Evolutionary conservation across 1,140 invertebrate species (phyloP).

Genomic region (Lerema accius): DNA sequence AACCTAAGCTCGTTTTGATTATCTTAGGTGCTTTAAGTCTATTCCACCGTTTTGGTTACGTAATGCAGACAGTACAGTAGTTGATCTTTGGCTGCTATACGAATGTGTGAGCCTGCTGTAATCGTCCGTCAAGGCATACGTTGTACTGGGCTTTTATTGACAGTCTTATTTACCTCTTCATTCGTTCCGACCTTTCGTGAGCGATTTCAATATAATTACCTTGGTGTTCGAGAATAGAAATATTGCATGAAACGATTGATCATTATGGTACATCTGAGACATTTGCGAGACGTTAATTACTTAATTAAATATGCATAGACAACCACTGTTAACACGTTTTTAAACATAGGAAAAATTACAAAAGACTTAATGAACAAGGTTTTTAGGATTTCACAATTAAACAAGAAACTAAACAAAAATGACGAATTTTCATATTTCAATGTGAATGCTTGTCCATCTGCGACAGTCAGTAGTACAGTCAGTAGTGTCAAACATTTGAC

Average conservation of each 20-base stretch:
- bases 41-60: no score
- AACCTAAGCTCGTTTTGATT: no score
- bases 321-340: neutral
- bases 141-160: conserved; percentile 12
- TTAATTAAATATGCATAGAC: conserved; percentile 29
- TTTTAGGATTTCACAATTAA: neutral
- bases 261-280: conserved; percentile 19
- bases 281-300: conserved; percentile 29
- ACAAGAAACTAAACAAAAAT: neutral
- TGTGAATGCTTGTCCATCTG: no score
- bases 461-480: no score
- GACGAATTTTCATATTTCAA: no score
- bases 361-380: neutral
- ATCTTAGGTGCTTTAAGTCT: no score
- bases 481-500: no score
- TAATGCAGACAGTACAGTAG: neutral
- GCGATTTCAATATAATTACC: conserved; percentile 38
- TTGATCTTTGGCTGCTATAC: conserved; percentile 15
- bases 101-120: neutral
- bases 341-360: conserved; percentile 1
- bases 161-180: conserved; percentile 13
- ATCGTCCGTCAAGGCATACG: neutral
- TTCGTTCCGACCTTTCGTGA: conserved; percentile 31
- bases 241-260: conserved; percentile 32
- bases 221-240: conserved; percentile 38